Base-by-base conservation (phyloP, 2,888 invertebrate genomes). In the Molanna angustata region DNA sequence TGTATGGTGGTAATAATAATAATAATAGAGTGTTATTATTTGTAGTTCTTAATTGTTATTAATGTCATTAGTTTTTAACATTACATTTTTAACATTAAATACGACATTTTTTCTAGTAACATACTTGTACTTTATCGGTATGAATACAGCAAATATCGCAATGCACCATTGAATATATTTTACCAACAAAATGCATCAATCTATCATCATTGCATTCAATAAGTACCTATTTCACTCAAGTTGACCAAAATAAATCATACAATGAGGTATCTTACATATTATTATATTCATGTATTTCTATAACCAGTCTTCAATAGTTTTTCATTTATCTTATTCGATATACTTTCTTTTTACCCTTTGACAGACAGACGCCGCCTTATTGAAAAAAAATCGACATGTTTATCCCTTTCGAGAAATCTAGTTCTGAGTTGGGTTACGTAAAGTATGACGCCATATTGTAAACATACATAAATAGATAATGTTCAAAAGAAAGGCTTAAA, bases 241-340 rank as follows among this genome's bases (percentile, higher is more conserved):
- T 17, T 22, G 21, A 37, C 47, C 47, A 17, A 22, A 37, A 35
- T 2, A 47, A 47, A 47, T 47, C 17, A 39, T 45, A 51, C 44
- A 51, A 51, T 51, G 40, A n/a, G n/a, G n/a, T n/a, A n/a, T n/a
- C n/a, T n/a, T n/a, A n/a, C n/a, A n/a, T n/a, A n/a, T 18, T 31
- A 27, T 4, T 7, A 9, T 16, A 13, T 40, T 48, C 31, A 27
- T 39, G 27, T 46, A 41, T 37, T 35, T 55, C 41, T 13, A 42
- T 43, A 19, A 43, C 35, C 14, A 27, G 14, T 13, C n/a, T 39
- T 48, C 51, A 55, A 55, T 27, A 32, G 50, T 51, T 44, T 51
- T 55, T 35, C 46, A 57, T 57, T 57, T 57, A 58, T 58, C 54
- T 55, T 53, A 55, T 58, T 53, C 55, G 58, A 47, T 56, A 48